Base-by-base conservation (phyloP, 1,140 invertebrate species). In the Polyergus mexicanus region DNA sequence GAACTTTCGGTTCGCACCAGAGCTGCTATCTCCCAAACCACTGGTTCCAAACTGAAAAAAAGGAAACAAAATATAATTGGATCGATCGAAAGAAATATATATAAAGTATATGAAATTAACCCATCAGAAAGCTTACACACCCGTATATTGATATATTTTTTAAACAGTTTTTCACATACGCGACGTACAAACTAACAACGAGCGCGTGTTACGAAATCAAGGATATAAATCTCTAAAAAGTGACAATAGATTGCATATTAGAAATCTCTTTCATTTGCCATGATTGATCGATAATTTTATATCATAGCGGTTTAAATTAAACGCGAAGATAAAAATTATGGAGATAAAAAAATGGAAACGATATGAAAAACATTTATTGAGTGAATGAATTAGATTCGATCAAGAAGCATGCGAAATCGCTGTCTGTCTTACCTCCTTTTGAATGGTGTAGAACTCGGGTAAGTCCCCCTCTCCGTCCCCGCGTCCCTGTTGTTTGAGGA, bases 371-470 rank as follows among this genome's bases (percentile, higher is more conserved):
- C 13, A 47, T n/a, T 78, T 1, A 22, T 68, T 41, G 25, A 83
- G 54, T 41, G 3, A 83, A 72, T 72, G 38, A 74, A 54, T 47
- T 83, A 62, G 2, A 22, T 72, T 81, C 13, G 16, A 22, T 25
- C 32, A 22, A 51, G 0, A 51, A 71, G 47, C 32, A 10, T 19
- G 16, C 0, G 3, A 28, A n/a, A 62, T 72, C 19, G 11, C 32
- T 51, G 2, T 84, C 32, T 51, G 2, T 84, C 93, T 95, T 86
- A 97, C 97, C 96, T 98, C 97, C 93, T 97, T 97, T 93, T 97
- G 97, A 92, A 97, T 97, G 89, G 97, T 97, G 95, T 97, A 97
- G 91, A 96, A 96, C 25, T 97, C 96, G 87, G 96, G 96, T 19
- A 95, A 95, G 41, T 96, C 96, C 2, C 94, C 94, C 60, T 96